These are phyloP conservation scores for Polyergus mexicanus DNA, from an alignment of 1,140 invertebrate genomes.

Conservation along the genomic window DNA sequence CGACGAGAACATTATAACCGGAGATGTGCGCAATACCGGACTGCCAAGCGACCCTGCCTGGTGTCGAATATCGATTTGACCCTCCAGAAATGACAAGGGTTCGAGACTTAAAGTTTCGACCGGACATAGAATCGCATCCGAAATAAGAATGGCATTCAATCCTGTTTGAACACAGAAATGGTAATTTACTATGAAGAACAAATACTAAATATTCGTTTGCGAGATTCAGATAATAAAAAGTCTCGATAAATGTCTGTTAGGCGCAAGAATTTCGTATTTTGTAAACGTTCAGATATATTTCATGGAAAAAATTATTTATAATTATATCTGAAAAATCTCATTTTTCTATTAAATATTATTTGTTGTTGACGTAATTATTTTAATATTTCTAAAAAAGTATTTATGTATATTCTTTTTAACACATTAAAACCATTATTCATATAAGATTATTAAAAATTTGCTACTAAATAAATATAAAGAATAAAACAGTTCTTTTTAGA, in stretches of 20 bases:
- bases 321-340: neutral
- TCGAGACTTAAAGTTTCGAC: conserved; percentile 51
- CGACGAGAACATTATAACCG: neutral
- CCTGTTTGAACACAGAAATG: neutral
- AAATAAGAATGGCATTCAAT: neutral
- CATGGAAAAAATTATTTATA: neutral
- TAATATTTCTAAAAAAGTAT: too few relatives aligned
- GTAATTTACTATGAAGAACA: neutral
- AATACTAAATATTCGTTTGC: neutral
- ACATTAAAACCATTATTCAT: too few relatives aligned
- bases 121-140: neutral
- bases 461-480: too few relatives aligned
- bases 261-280: neutral
- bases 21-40: neutral
- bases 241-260: neutral
- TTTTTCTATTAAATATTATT: too few relatives aligned
- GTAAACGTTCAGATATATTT: neutral
- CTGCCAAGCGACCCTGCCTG: conserved; percentile 11
- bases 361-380: too few relatives aligned
- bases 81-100: conserved; percentile 38
- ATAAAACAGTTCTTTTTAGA: too few relatives aligned
- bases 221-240: neutral
- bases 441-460: too few relatives aligned
- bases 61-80: conserved; percentile 59
- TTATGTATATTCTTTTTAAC: too few relatives aligned